Conservation (phyloP, 2,113 vertebrate species). For the Actenoides hombroni region DNA sequence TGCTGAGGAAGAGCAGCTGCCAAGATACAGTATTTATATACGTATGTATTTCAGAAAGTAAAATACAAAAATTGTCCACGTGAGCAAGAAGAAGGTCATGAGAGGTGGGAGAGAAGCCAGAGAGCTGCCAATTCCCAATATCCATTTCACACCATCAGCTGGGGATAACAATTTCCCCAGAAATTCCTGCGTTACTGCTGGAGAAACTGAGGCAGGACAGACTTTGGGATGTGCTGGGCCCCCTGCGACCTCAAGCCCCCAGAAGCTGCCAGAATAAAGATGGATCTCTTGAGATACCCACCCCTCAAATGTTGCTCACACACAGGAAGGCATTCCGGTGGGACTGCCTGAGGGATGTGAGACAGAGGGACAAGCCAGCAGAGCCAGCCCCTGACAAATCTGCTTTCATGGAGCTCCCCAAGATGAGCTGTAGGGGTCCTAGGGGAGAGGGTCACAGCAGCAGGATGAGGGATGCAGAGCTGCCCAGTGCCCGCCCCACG, state of each 20-base stretch:
- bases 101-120: background rate
- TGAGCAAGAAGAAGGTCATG: background rate
- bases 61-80: background rate
- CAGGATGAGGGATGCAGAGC: background rate
- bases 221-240: background rate
- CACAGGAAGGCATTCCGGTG: background rate
- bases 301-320: background rate
- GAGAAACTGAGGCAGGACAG: background rate
- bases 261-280: background rate
- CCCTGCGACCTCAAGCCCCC: background rate
- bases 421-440: background rate
- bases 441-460: background rate
- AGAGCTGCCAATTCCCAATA: background rate
- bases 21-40: background rate
- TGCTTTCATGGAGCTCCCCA: background rate
- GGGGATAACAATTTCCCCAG: background rate
- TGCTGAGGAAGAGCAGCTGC: background rate
- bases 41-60: background rate
- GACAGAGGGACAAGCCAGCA: background rate
- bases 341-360: background rate
- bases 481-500: accelerated
- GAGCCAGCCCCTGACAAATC: background rate
- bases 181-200: accelerated
- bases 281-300: background rate
- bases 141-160: background rate